Base-by-base conservation (phyloP, 2,797 vertebrate species). In the Columba guinea region DNA sequence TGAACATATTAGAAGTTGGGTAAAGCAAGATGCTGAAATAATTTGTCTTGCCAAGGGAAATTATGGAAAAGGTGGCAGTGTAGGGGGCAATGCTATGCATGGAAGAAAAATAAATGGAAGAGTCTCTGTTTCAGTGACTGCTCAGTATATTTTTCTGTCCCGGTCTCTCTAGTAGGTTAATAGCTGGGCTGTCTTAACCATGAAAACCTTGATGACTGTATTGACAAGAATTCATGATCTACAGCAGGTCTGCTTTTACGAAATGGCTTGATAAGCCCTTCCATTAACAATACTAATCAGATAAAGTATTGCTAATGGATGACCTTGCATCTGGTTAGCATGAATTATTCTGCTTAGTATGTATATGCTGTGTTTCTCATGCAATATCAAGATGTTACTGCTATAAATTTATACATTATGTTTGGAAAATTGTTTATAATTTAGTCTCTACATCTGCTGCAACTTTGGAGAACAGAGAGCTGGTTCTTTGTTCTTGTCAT, bases 251-350 rank as follows among this genome's bases (percentile, higher is more conserved):
- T 37, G 53, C 84, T 91, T 96, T 93, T 93, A 95, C 4, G 2
- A 78, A 96, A 94, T 17, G 73, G 73, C 84, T 89, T 71, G 88
- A 82, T 94, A 79, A 95, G 80, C 89, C 91, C 84, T 97, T 96
- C 94, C 95, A 97, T 96, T 96, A 97, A 97, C 89, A 93, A 93
- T 86, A 95, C 94, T 96, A 97, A 97, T 97, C 90, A 96, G 92
- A 96, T 96, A 92, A 95, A 96, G 87, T 92, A 87, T 85, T 90
- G 76, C 88, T 97, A 96, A 97, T 95, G 96, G 95, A 93, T 86
- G 91, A 90, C 89, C 86, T 69, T 52, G 77, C 93, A 93, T 90
- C 94, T 95, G 94, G 71, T 84, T 85, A 85, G 58, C 60, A 62
- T 35, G 82, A 95, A 87, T 88, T 68, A 46, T 5, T 77, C 83